Evolutionary conservation across 2,888 invertebrate species (phyloP), one percentile per base, ranked within the genome.

Genomic region (Trachelus iudaicus): DNA sequence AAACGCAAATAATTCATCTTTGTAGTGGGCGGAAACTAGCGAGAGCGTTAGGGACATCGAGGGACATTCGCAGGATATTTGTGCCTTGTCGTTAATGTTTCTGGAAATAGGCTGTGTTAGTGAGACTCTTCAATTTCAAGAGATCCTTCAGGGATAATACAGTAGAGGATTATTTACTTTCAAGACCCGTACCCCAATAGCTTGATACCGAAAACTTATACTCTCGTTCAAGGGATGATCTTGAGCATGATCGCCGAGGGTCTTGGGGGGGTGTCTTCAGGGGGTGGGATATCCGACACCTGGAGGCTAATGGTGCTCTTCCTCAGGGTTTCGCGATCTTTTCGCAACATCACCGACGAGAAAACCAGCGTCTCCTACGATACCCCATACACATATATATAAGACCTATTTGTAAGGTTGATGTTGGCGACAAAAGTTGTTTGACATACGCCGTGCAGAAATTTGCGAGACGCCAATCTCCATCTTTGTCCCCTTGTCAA

Each of bases 201-300:
- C 69, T 40, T 13, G 12, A 35, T 37, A 76, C 81, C 56, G 56
- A 56, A 81, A 81, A 82, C 83, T 84, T 80, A 81, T 79, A 81
- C 82, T 79, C 76, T 77, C 81, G 78, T 82, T 83, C 80, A 81
- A 73, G 81, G 85, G 85, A 87, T 87, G 85, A 88, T 88, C 84
- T 83, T 82, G 84, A 84, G 81, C 83, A 85, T 84, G 88, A 88
- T 88, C 86, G 83, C 76, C 75, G 69, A 79, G 80, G 84, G 85
- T 77, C 77, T 79, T 80, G 83, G 81, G 83, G 81, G 82, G 82
- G 83, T 78, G 79, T n/a, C 81, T 80, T 80, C 83, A 84, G 73
- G 80, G 85, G 83, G 84, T 89, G 89, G 84, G 89, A 89, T 86
- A 89, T 83, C 85, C 87, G 83, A 85, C 89, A 89, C 88, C 89